Evolutionary conservation across 1,140 invertebrate genomes (phyloP).

Genomic region (Homarus americanus): DNA sequence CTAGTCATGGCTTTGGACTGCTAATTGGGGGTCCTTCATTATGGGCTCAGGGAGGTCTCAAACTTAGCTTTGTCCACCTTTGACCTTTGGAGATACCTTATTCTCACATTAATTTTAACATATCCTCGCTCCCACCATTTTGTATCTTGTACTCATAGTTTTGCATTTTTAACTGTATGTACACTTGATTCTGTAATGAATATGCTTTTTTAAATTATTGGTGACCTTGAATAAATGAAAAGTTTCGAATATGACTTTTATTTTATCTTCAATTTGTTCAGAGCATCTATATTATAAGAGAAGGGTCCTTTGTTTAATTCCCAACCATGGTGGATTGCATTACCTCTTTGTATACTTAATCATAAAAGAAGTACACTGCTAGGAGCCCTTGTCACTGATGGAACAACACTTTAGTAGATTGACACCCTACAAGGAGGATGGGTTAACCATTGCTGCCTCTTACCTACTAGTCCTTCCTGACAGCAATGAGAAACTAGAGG

Average conservation of each 20-base stretch:
- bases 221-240: constrained; percentile 73
- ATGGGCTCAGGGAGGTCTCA: constrained; percentile 51
- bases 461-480: too few relatives aligned
- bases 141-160: constrained; percentile 73
- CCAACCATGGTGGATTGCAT: too few relatives aligned
- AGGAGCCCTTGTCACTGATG: too few relatives aligned
- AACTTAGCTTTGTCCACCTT: constrained; percentile 17
- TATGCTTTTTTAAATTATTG: constrained; percentile 74
- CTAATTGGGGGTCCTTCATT: constrained; percentile 23
- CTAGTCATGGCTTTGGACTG: constrained; percentile 13
- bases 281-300: too few relatives aligned
- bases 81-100: constrained; percentile 3
- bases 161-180: constrained; percentile 74
- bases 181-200: constrained; percentile 72
- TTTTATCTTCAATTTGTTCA: too few relatives aligned
- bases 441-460: too few relatives aligned
- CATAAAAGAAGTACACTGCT: too few relatives aligned
- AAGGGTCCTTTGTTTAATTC: too few relatives aligned
- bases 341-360: too few relatives aligned
- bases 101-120: constrained; percentile 46
- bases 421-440: too few relatives aligned
- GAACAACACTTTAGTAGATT: too few relatives aligned
- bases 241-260: constrained; percentile 45
- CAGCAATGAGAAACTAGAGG: too few relatives aligned
- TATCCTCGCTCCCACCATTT: constrained; percentile 64